Evolutionary conservation across 1,140 invertebrate genomes (phyloP), one percentile per base, ranked within the genome.

Genomic region (Eciton burchellii): DNA sequence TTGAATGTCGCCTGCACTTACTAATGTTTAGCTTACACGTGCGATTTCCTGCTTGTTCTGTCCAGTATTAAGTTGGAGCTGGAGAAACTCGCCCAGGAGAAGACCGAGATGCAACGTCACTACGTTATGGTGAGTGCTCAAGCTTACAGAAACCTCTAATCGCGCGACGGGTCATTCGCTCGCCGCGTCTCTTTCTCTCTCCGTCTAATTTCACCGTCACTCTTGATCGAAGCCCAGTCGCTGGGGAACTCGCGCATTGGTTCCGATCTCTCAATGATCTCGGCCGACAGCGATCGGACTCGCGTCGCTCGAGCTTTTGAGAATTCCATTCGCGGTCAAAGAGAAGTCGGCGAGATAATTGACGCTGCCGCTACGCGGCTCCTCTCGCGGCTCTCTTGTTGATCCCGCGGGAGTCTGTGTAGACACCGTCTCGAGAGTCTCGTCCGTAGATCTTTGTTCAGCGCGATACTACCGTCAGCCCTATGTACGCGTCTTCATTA

Each of bases 51-150:
- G 90, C 89, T 93, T 93, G 91, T 94, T 93, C 88, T 93, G 95
- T 95, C 89, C 95, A 97, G 96, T 95, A 95, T 97, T 94, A 97
- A 97, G 94, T 95, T 97, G 95, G 97, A 97, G 95, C 96, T 96
- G 94, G 98, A 99, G 95, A 99, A 99, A 95, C 95, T 99, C 93
- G 97, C 97, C 90, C 97, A 97, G 94, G 98, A 99, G 95, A 99
- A 99, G 96, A 98, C 98, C 90, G 98, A 99, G 95, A 99, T 99
- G 96, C 98, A 99, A 94, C 96, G 98, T 94, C 98, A 99, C 95
- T 99, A 99, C 95, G 98, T 99, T 88, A 99, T 99, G 98, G 98
- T 98, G 95, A 97, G 97, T 96, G 35, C 26, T 84, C 49, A 83
- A 81, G 49, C 70, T 83, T 47, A 70, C 52, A 24, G 59, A 72